phyloP scores from a whole-genome alignment of 2,888 invertebrate species.

The Opisthograptis luteolata region DNA sequence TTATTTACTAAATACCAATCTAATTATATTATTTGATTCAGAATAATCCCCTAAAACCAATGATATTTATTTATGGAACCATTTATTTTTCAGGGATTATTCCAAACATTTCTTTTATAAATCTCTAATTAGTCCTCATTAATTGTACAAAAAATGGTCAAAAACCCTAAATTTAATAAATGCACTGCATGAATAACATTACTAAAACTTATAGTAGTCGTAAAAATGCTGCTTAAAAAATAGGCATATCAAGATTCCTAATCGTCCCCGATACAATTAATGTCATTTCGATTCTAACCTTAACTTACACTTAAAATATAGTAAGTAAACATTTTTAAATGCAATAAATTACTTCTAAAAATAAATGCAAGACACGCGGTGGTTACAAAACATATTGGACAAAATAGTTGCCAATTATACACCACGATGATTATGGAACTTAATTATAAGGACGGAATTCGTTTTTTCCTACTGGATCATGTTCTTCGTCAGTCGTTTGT shows the following conservation, averaged over 20 bases:
- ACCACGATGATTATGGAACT: constrained; percentile 53
- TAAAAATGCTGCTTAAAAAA: constrained; percentile 17
- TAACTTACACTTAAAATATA: constrained; percentile 39
- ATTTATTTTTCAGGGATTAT: constrained; percentile 68
- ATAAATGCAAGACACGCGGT: constrained; percentile 77
- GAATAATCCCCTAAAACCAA: constrained; percentile 74
- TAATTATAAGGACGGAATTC: constrained; percentile 53
- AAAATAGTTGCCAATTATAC: constrained; percentile 48
- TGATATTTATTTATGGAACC: constrained; percentile 17
- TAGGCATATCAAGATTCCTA: constrained; percentile 13
- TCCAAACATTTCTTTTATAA: constrained; percentile 63
- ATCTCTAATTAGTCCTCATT: constrained; percentile 54
- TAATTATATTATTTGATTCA: constrained; percentile 49
- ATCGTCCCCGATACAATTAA: constrained; percentile 16
- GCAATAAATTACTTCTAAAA: constrained; percentile 72
- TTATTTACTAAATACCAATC: constrained; percentile 35
- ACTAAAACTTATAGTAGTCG: constrained; percentile 19
- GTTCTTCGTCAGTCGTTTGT: constrained; percentile 71
- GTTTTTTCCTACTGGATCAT: constrained; percentile 49
- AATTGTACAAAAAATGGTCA: constrained; percentile 68
- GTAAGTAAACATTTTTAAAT: constrained; percentile 75
- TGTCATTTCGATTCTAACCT: constrained; percentile 29
- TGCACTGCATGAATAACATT: constrained; percentile 30
- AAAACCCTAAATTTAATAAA: constrained; percentile 48
- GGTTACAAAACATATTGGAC: constrained; percentile 63